Evolutionary conservation across 2,888 invertebrate species (phyloP).

Genomic region (Napeogenes sylphis): DNA sequence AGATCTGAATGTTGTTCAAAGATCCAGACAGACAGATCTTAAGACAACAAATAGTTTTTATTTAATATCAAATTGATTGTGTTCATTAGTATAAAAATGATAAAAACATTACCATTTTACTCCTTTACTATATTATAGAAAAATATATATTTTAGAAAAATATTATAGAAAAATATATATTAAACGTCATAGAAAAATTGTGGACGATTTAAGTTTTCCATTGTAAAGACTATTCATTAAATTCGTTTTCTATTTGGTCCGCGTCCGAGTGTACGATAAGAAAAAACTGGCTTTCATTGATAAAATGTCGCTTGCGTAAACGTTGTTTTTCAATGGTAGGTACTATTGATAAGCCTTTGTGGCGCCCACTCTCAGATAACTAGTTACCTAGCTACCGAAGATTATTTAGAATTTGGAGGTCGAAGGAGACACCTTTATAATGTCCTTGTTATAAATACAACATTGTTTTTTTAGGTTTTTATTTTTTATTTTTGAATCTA

Average conservation of each 20-base stretch:
- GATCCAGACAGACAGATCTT: background rate
- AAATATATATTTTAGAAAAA: no score
- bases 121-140: no score
- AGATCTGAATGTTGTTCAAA: background rate
- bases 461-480: no score
- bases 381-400: slow-evolving; percentile 11
- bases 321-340: slow-evolving; percentile 59
- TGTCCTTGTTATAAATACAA: no score
- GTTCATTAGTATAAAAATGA: no score
- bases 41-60: background rate
- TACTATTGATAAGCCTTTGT: slow-evolving; percentile 47
- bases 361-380: slow-evolving; percentile 44
- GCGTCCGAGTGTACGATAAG: slow-evolving; percentile 40
- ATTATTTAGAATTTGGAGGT: slow-evolving; percentile 14
- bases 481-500: no score
- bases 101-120: no score
- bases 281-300: slow-evolving; percentile 63
- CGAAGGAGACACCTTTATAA: slow-evolving; percentile 8
- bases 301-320: slow-evolving; percentile 61
- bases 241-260: background rate
- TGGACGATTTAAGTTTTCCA: no score
- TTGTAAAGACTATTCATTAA: background rate
- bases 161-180: no score
- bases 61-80: no score
- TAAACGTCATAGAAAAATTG: no score